A percentile compares a stretch with the other conserved stretches of the same genome.
Conservation (phyloP, 2,113 vertebrate species). For the Lepisosteus oculatus region DNA sequence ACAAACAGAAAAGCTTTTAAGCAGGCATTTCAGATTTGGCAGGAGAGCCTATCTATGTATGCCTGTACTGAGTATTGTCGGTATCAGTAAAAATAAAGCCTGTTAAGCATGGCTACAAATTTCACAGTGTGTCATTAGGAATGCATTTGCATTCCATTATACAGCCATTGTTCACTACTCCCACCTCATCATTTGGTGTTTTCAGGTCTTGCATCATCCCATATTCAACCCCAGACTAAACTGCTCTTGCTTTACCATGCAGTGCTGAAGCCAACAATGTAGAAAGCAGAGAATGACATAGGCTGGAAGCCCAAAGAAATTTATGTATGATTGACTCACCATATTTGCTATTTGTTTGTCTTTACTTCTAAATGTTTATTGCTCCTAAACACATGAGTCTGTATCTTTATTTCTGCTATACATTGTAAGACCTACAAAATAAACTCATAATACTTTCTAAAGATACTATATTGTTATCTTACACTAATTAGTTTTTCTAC, state of each 20-base stretch:
- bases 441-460: not conserved
- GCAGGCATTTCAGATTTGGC: no score
- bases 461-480: not conserved
- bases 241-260: not conserved
- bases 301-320: not conserved
- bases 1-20: no score
- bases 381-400: no score
- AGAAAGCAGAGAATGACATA: not conserved
- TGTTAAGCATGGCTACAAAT: not conserved
- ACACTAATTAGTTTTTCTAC: not conserved
- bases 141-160: not conserved
- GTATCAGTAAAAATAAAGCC: not conserved
- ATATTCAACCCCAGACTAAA: not conserved
- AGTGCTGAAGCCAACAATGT: not conserved
- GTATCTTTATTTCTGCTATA: not conserved
- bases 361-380: not conserved
- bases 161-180: not conserved
- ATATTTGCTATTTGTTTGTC: not conserved
- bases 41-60: no score
- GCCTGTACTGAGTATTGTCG: no score
- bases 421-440: not conserved
- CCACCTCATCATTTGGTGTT: not conserved
- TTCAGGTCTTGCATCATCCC: not conserved
- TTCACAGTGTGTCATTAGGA: not conserved
- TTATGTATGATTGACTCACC: not conserved